Conservation (phyloP, 2,797 vertebrate species). For the Hyperoplus lanceolatus region DNA sequence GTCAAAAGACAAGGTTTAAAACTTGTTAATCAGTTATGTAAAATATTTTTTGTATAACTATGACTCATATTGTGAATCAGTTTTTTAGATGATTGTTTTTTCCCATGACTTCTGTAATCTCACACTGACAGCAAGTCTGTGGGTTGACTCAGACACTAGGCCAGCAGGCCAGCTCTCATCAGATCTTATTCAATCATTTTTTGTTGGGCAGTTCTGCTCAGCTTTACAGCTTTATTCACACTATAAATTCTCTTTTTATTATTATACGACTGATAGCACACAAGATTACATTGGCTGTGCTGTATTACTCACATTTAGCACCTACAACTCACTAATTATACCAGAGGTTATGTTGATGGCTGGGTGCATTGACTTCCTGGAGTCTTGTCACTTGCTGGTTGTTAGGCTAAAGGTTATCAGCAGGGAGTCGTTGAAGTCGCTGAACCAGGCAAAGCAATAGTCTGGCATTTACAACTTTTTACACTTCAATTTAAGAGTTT, state of each 20-base stretch:
- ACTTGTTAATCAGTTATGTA: not conserved
- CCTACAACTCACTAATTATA: constrained; percentile 1
- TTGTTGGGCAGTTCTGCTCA: not conserved
- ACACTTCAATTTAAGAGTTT: not conserved
- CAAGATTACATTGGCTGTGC: not conserved
- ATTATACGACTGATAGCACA: not conserved
- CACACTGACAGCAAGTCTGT: constrained; percentile 24
- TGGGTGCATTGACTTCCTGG: not conserved
- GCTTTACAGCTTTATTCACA: not conserved
- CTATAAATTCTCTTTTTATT: not conserved
- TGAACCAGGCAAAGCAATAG: too few relatives aligned
- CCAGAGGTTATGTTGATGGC: not conserved
- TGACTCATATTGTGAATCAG: constrained; percentile 21
- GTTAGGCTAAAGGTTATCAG: not conserved
- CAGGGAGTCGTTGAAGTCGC: not conserved
- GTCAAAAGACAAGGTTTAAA: constrained; percentile 16
- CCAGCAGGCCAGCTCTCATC: constrained; percentile 2
- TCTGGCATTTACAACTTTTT: too few relatives aligned
- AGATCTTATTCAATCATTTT: constrained; percentile 5
- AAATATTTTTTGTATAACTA: not conserved
- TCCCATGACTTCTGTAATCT: constrained; percentile 6
- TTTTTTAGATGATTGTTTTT: not conserved
- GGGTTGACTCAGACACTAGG: not conserved
- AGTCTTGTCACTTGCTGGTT: not conserved
- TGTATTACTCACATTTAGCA: not conserved